phyloP scores from a whole-genome alignment of 2,888 invertebrate genomes.

The Ypsolopha sequella region DNA sequence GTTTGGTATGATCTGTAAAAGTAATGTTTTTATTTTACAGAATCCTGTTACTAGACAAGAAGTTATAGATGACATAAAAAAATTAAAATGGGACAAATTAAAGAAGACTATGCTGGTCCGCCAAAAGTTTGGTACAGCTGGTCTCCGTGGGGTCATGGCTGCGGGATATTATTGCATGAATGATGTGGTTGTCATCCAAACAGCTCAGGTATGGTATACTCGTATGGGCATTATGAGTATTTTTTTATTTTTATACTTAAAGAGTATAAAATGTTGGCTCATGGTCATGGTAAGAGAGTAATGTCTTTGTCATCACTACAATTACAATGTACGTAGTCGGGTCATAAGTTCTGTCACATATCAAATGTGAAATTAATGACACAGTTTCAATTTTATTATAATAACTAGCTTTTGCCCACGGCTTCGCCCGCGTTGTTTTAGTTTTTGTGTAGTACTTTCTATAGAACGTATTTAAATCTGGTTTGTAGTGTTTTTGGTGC shows the following conservation, averaged over 20 bases:
- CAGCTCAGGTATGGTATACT: slow-evolving; percentile 78
- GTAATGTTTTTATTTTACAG: slow-evolving; percentile 25
- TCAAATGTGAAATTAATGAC: no score
- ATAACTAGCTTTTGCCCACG: no score
- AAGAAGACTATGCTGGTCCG: slow-evolving; percentile 75
- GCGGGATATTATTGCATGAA: slow-evolving; percentile 96
- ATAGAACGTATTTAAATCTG: no score
- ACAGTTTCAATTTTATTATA: no score
- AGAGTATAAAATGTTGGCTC: no score
- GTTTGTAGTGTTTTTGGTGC: no score
- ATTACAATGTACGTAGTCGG: no score
- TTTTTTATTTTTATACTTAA: neutral
- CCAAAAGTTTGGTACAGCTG: slow-evolving; percentile 93
- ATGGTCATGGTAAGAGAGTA: no score
- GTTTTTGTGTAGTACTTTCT: no score
- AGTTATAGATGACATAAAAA: slow-evolving; percentile 69
- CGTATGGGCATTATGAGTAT: slow-evolving; percentile 1
- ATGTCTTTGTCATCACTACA: no score
- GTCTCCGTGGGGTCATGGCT: slow-evolving; percentile 92
- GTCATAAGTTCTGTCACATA: no score
- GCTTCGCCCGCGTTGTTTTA: no score
- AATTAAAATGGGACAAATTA: slow-evolving; percentile 71
- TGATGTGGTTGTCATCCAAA: slow-evolving; percentile 96
- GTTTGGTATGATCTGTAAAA: neutral
- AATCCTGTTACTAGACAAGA: slow-evolving; percentile 75